Evolutionary conservation across 2,888 invertebrate genomes (phyloP), one percentile per base, ranked within the genome.

Genomic region (Machimus rusticus): DNA sequence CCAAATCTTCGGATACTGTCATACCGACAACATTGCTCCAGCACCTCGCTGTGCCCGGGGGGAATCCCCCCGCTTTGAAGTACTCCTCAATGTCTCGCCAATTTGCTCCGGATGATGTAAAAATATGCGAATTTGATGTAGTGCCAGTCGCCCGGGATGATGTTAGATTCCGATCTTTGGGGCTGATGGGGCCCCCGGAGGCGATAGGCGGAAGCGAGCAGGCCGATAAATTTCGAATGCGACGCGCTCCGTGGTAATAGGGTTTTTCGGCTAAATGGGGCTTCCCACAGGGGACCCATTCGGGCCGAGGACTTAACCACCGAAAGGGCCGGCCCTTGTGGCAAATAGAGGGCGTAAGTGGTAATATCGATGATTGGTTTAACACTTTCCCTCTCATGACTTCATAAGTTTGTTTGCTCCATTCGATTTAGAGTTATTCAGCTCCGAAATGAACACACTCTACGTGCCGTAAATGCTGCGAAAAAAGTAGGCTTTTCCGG

Each of bases 71-170:
- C n/a, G 78, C 37, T 43, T 78, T 39, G 78, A 39, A 43, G 43
- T 78, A n/a, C 43, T 43, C 39, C 66, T 66, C 23, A 43, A 43
- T 78, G 78, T 78, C 39, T 43, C 43, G 31, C 43, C 81, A 81
- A 81, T 81, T 81, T 81, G 51, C 81, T 31, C 51, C 23, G 51
- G 81, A 81, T 81, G 81, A 81, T 81, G 28, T 55, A 51, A 55
- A 81, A 81, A 81, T 28, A 81, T 81, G 81, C 51, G 81, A 81
- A 55, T 81, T 81, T 81, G 81, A 81, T 81, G 81, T 81, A 81
- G 81, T 81, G 55, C 81, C 81, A 55, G 81, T 81, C 51, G 37
- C n/a, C 2, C 39, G 43, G 78, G 78, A 78, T 78, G 19, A 43
- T 23, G 19, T 78, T 43, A 43, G 39, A 43, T 78, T 78, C 37